A percentile compares a stretch with the other conserved stretches of the same genome.
Evolutionary conservation across 2,113 vertebrate species (phyloP).

Genomic region (Caranx ignobilis): DNA sequence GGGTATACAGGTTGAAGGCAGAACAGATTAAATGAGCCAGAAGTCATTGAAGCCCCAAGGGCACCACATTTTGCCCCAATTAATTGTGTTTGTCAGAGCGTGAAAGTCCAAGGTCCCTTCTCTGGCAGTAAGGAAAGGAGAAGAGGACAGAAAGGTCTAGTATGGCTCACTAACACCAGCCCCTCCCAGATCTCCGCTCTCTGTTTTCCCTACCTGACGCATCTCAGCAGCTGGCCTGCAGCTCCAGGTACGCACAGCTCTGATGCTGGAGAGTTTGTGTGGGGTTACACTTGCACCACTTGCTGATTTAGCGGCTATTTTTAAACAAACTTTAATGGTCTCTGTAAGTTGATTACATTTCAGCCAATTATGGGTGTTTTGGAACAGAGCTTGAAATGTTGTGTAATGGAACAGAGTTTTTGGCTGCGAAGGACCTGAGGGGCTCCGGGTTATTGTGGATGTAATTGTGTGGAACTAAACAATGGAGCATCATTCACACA

Average conservation of each 20-base stretch:
- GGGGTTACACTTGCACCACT: constrained; percentile 36
- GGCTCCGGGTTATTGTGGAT: constrained; percentile 74
- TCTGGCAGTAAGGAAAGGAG: constrained; percentile 46
- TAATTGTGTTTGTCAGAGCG: constrained; percentile 76
- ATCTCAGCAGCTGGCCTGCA: constrained; percentile 20
- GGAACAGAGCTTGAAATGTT: constrained; percentile 49
- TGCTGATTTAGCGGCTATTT: constrained; percentile 49
- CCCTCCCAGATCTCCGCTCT: constrained; percentile 15
- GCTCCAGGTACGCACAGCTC: constrained; percentile 4
- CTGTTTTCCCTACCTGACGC: neutral
- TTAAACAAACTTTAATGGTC: constrained; percentile 56
- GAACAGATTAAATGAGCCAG: constrained; percentile 73
- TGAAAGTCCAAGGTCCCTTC: constrained; percentile 70
- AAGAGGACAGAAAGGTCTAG: constrained; percentile 50
- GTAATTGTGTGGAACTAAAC: constrained; percentile 82
- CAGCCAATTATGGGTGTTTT: constrained; percentile 68
- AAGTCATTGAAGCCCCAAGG: constrained; percentile 69
- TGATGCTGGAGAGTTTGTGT: constrained; percentile 2
- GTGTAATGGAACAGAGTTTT: constrained; percentile 65
- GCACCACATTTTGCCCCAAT: constrained; percentile 73
- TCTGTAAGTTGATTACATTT: constrained; percentile 72
- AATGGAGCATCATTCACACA: constrained; percentile 60
- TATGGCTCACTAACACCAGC: constrained; percentile 22
- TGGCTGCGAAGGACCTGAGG: constrained; percentile 62
- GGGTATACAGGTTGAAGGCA: constrained; percentile 64